Evolutionary conservation across 2,113 vertebrate species (phyloP), one percentile per base, ranked within the genome.

Genomic region (Tylochromis polylepis): DNA sequence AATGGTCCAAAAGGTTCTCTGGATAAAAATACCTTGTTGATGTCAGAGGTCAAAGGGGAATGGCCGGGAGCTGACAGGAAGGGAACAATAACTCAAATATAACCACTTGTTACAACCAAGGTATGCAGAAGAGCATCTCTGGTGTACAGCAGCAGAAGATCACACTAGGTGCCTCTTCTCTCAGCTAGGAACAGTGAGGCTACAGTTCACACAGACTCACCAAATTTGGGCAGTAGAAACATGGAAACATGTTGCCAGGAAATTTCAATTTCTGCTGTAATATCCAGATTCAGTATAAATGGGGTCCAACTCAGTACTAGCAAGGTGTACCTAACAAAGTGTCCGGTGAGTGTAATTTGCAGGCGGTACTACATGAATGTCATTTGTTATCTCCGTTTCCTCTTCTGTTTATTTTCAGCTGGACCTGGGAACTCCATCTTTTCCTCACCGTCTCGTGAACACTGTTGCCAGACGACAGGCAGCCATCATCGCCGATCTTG

Each of bases 391-490:
- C 16, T 12, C 7, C 0, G 2, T 34, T 22, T 82, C 46, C 11
- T 67, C 43, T 58, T 53, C 29, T 60, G 38, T 82, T 49, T 27
- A 58, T 34, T 6, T 85, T 27, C 94, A 99, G 99, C 97, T 99
- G 87, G 98, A 99, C 78, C 94, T 99, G 0, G 98, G 98, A 46
- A 96, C 97, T 15, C 98, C 98, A 0, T 98, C 97, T 2, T 94
- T 99, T 16, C 97, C 97, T 0, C 51, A 96, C 5, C 93, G 94
- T 83, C 94, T 98, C 58, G 85, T 98, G 85, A 96, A 93, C 2
- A 87, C 95, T 15, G 93, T 97, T 3, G 96, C 94, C 4, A 97
- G 97, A 83, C 94, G 89, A 62, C 98, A 99, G 88, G 97, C 98
- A 0, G 92, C 98, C 46, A 95, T 98, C 84, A 97, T 99, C 4